Base-by-base conservation (phyloP, 2,797 vertebrate genomes). In the Chelidonichthys spinosus region DNA sequence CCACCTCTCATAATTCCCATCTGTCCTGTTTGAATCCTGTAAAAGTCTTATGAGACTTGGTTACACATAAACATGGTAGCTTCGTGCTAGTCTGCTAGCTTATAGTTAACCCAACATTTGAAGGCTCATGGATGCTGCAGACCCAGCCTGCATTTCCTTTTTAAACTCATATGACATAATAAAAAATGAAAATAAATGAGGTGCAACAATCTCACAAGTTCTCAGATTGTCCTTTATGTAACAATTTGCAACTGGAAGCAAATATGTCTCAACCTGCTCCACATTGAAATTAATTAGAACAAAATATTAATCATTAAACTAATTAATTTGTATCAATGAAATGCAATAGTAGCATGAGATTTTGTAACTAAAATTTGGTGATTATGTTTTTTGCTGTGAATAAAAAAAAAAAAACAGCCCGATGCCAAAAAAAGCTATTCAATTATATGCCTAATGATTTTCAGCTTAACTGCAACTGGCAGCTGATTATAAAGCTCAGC, bases 401-500 rank as follows among this genome's bases (percentile, higher is more conserved):
- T 64, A 47, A 36, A 37, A 43, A 25, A 73, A 50, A 63, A 68
- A 47, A 36, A 37, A 39, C 35, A 73, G 25, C 9, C 11, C 46
- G 43, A 63, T 63, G 49, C 14, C 62, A 55, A 42, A 64, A 17
- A 53, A 52, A 37, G 11, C 3, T 36, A 63, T 39, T 47, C 14
- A 43, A 60, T 58, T 47, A 44, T 15, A 37, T 17, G 39, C 25
- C 18, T 63, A 50, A 68, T 55, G 11, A 60, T 50, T 64, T 63
- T 33, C 18, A 59, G 14, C 32, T 67, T 5, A 73, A 63, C 32
- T 44, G 18, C 25, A 49, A 35, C 66, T 72, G 53, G 52, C 54
- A 72, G n/a, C 46, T 69, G 55, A 74, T 69, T 61, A 66, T 65
- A 64, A 72, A 69, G 47, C 64, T 81, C 68, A 69, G 54, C 75